Conservation (phyloP, 1,140 invertebrate genomes). For the Chrysopa pallens region DNA sequence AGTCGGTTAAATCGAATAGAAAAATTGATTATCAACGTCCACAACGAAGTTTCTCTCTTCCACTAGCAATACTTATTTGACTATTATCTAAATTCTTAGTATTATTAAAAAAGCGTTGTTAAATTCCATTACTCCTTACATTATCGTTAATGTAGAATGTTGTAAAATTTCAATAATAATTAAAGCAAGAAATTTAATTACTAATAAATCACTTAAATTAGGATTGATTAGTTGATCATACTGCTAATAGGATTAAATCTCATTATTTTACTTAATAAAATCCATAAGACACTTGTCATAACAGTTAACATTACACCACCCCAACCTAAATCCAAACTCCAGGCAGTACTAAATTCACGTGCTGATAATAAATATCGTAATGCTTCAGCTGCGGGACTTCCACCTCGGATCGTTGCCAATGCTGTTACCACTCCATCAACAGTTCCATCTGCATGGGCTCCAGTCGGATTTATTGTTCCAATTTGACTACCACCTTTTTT, state of each 20-base stretch:
- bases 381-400: conserved; percentile 16
- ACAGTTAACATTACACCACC: conserved; percentile 59
- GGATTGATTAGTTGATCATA: conserved; percentile 36
- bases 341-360: conserved; percentile 55
- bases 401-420: conserved; percentile 16
- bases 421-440: conserved; percentile 44
- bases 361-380: conserved; percentile 30
- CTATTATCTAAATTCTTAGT: too few species aligned
- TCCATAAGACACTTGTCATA: conserved; percentile 65
- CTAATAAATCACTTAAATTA: not conserved
- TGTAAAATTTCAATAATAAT: too few species aligned
- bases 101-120: too few species aligned
- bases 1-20: too few species aligned
- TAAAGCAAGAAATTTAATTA: too few species aligned
- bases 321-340: conserved; percentile 71
- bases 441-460: conserved; percentile 31
- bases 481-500: conserved; percentile 34
- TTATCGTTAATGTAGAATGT: too few species aligned
- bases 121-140: too few species aligned
- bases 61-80: too few species aligned
- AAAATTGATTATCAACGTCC: too few species aligned
- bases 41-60: too few species aligned
- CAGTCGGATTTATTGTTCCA: conserved; percentile 12
- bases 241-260: conserved; percentile 64
- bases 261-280: conserved; percentile 75